A percentile compares a stretch with the other conserved stretches of the same genome.
Evolutionary conservation across 2,888 invertebrate species (phyloP).

Genomic region (Pristionchus exspectatus): DNA sequence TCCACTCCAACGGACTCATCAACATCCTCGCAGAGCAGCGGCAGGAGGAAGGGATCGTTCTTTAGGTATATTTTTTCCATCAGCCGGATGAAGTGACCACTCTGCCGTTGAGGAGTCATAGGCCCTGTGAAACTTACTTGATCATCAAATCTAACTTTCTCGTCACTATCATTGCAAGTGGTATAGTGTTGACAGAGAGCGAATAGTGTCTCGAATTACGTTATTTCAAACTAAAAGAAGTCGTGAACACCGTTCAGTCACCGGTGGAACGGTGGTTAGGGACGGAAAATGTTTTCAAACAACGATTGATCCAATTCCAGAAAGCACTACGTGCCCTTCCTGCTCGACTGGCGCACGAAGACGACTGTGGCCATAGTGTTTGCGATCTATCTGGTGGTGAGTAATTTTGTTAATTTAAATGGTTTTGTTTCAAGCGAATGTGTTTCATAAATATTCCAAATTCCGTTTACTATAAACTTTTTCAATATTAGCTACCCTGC

Average conservation of each 20-base stretch:
- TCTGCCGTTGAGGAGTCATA: no score
- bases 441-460: background rate
- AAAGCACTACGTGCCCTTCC: constrained; percentile 75
- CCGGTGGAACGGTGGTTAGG: no score
- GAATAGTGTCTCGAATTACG: no score
- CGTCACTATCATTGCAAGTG: no score
- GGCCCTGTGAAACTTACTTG: background rate
- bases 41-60: constrained; percentile 50
- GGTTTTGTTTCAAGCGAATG: background rate
- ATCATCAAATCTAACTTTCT: background rate
- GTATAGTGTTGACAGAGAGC: no score
- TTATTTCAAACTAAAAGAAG: no score
- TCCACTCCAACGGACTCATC: constrained; percentile 2
- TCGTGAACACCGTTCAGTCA: background rate
- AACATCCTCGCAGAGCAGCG: background rate
- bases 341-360: constrained; percentile 74
- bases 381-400: constrained; percentile 88
- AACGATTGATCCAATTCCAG: constrained; percentile 55
- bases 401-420: background rate
- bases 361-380: constrained; percentile 86
- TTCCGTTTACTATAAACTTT: no score
- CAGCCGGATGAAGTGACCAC: background rate
- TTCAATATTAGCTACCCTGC: no score
- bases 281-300: background rate
- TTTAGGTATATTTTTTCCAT: background rate